phyloP scores from a whole-genome alignment of 2,113 vertebrate species.

The Pterocles orientalis region DNA sequence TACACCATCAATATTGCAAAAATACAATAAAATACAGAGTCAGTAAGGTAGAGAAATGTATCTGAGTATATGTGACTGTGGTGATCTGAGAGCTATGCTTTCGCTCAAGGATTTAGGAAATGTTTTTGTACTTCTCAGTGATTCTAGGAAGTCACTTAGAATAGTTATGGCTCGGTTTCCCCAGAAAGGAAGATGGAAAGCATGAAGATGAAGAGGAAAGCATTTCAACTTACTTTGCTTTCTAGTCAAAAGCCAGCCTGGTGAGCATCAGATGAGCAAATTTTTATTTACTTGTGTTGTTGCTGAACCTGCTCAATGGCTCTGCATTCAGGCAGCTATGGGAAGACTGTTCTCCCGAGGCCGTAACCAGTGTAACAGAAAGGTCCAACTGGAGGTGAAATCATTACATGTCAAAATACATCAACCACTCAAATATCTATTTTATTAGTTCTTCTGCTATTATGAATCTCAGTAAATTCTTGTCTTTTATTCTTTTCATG shows the following conservation, averaged over 20 bases:
- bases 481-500: background rate
- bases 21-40: background rate
- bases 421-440: background rate
- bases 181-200: background rate
- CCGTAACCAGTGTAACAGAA: background rate
- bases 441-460: background rate
- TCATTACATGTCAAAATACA: background rate
- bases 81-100: background rate
- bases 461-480: background rate
- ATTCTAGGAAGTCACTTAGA: background rate
- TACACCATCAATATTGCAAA: background rate
- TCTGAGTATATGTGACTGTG: background rate
- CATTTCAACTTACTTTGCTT: background rate
- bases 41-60: background rate
- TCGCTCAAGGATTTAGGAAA: background rate
- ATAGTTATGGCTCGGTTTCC: background rate
- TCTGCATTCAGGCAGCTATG: background rate
- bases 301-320: background rate
- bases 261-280: background rate
- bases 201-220: background rate
- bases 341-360: background rate
- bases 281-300: background rate
- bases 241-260: background rate
- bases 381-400: background rate
- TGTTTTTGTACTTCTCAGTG: background rate